Conservation (phyloP, 2,113 vertebrate genomes). For the Vulpes lagopus region DNA sequence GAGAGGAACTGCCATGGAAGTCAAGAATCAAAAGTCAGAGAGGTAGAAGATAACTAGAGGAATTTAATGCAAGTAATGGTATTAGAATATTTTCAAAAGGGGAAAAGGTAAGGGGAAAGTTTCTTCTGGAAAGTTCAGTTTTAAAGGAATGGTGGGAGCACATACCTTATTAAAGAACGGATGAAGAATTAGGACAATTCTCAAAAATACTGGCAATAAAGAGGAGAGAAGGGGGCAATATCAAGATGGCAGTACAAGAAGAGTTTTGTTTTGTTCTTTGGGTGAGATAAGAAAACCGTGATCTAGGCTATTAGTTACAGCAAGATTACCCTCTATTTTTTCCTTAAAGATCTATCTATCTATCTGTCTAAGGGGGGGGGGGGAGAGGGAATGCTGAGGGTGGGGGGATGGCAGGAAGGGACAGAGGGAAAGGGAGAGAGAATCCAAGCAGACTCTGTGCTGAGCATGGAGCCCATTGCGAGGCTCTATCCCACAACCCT, state of each 20-base stretch:
- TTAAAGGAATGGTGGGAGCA: neutral
- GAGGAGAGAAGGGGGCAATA: neutral
- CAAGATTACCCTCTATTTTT: neutral
- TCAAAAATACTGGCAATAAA: neutral
- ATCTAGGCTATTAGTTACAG: neutral
- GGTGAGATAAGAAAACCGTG: neutral
- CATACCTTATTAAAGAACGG: neutral
- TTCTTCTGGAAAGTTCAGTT: neutral
- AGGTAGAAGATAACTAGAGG: neutral
- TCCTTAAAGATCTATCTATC: neutral
- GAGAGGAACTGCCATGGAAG: neutral
- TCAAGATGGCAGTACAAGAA: neutral
- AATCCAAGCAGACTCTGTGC: neutral
- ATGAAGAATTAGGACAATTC: neutral
- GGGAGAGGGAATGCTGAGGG: too few species aligned
- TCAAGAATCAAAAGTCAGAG: neutral
- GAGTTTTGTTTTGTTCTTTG: neutral
- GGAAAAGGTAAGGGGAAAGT: neutral
- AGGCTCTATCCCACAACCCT: neutral
- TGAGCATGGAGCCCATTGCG: neutral
- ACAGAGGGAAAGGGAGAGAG: neutral
- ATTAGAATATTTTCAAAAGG: neutral
- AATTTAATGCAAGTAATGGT: neutral
- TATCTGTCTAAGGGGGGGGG: too few species aligned
- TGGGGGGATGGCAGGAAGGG: neutral